A percentile compares a stretch with the other conserved stretches of the same genome.
phyloP scores from a whole-genome alignment of 2,113 vertebrate species.

The Eulacestoma nigropectus region DNA sequence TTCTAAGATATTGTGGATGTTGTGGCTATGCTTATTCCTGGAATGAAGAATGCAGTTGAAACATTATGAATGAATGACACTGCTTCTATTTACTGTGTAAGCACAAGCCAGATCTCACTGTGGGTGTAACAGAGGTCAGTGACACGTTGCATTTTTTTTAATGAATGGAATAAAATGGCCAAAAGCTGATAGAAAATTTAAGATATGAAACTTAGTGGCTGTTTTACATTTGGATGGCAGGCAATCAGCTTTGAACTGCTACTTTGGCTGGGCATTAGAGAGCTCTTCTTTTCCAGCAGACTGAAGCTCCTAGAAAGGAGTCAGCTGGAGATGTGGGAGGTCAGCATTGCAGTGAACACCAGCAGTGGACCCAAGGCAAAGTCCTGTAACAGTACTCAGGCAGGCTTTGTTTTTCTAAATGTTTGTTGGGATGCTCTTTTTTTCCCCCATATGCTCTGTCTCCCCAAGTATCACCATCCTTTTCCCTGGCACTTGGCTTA shows the following conservation, averaged over 20 bases:
- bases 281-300: neutral
- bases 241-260: neutral
- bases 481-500: neutral
- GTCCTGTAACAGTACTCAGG: neutral
- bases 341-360: neutral
- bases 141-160: neutral
- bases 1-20: neutral
- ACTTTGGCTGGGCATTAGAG: neutral
- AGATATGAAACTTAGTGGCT: neutral
- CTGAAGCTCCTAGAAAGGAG: neutral
- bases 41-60: neutral
- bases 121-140: neutral
- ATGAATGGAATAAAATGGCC: neutral
- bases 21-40: neutral
- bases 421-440: neutral
- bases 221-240: neutral
- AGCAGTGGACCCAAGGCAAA: neutral
- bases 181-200: neutral
- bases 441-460: neutral
- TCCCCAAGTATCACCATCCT: neutral
- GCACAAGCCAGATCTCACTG: neutral
- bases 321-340: neutral
- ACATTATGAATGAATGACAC: neutral
- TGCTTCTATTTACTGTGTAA: neutral
- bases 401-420: neutral